phyloP scores from a whole-genome alignment of 1,140 invertebrate genomes.

The Oncopeltus fasciatus region DNA sequence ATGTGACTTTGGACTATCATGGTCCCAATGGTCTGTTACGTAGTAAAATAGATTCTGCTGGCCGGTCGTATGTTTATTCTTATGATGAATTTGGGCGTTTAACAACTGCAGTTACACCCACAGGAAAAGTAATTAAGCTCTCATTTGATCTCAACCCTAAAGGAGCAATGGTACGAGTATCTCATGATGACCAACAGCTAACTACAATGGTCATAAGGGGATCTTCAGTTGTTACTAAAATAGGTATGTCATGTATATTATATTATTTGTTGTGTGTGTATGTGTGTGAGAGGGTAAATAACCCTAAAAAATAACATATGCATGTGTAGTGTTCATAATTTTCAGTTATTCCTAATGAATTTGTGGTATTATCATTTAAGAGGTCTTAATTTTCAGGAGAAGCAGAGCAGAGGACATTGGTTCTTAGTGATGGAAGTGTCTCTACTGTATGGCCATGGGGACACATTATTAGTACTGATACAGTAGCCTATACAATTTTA shows the following conservation, averaged over 20 bases:
- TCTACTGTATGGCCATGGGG: conserved; percentile 64
- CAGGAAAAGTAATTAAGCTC: conserved; percentile 71
- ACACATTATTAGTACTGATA: conserved; percentile 70
- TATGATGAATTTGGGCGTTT: conserved; percentile 90
- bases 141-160: conserved; percentile 76
- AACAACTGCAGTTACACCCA: conserved; percentile 78
- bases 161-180: conserved; percentile 72
- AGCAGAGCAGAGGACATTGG: conserved; percentile 60
- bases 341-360: conserved; percentile 4
- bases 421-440: conserved; percentile 68
- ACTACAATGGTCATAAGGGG: conserved; percentile 76
- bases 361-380: neutral
- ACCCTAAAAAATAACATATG: too few species aligned
- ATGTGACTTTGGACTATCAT: conserved; percentile 85
- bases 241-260: too few species aligned
- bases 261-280: too few species aligned
- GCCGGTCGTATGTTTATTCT: conserved; percentile 82
- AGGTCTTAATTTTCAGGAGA: conserved; percentile 35
- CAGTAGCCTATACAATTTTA: conserved; percentile 67
- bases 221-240: conserved; percentile 61
- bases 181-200: conserved; percentile 65
- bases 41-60: conserved; percentile 76
- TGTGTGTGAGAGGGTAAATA: too few species aligned
- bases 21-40: conserved; percentile 74
- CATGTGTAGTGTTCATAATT: conserved; percentile 16